phyloP scores from a whole-genome alignment of 1,140 invertebrate genomes.

The Ostrea edulis region DNA sequence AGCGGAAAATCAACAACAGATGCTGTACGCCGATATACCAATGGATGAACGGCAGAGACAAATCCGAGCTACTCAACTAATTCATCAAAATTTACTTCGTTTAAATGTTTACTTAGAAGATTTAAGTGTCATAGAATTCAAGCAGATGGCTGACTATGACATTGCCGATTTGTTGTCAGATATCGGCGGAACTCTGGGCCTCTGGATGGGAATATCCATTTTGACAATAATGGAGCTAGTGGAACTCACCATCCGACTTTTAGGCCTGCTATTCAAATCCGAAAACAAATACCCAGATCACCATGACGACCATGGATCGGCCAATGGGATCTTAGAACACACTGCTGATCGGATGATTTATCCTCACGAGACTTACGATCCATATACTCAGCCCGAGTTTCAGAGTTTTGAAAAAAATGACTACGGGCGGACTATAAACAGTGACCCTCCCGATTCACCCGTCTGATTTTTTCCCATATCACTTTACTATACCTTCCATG shows the following conservation, averaged over 20 bases:
- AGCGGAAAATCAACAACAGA: constrained; percentile 30
- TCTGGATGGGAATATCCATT: constrained; percentile 77
- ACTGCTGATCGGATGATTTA: neutral
- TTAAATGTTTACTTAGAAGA: constrained; percentile 75
- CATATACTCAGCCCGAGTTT: constrained; percentile 48
- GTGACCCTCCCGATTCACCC: constrained; percentile 49
- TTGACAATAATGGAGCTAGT: constrained; percentile 76
- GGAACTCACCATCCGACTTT: constrained; percentile 71
- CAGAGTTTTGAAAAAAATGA: constrained; percentile 57
- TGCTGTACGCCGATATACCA: constrained; percentile 39
- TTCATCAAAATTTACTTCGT: constrained; percentile 74
- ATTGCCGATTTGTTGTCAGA: constrained; percentile 75
- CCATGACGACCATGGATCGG: constrained; percentile 50
- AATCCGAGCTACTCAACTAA: constrained; percentile 68
- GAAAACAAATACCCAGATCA: constrained; percentile 64
- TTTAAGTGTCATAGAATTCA: constrained; percentile 74
- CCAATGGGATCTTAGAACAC: constrained; percentile 50
- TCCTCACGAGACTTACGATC: constrained; percentile 41
- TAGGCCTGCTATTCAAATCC: constrained; percentile 71
- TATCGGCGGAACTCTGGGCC: constrained; percentile 75
- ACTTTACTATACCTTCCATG: neutral
- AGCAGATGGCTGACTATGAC: constrained; percentile 74
- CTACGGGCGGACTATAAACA: constrained; percentile 41
- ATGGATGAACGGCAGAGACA: constrained; percentile 50
- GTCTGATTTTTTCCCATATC: constrained; percentile 40